Conservation (phyloP, 2,888 invertebrate genomes). For the Nymphalis polychloros region DNA sequence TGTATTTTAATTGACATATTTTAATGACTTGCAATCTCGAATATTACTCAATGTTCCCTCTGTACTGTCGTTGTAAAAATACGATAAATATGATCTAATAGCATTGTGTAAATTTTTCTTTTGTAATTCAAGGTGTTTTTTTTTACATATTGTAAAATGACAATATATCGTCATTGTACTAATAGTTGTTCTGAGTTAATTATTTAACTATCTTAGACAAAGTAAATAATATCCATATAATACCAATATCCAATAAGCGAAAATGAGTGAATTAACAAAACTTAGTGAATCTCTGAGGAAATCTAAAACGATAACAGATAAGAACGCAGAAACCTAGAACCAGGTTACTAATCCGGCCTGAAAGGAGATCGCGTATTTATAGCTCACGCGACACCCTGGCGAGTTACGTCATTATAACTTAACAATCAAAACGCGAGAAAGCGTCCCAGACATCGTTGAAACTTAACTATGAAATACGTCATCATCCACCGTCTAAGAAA, state of each 20-base stretch:
- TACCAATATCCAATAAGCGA: too few relatives aligned
- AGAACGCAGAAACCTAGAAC: slow-evolving; percentile 32
- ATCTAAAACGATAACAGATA: slow-evolving; percentile 13
- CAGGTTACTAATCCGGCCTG: slow-evolving; percentile 48
- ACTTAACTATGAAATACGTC: slow-evolving; percentile 35
- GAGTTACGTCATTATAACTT: slow-evolving; percentile 63
- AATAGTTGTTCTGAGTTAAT: too few relatives aligned
- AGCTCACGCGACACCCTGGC: slow-evolving; percentile 70
- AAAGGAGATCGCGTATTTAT: slow-evolving; percentile 69
- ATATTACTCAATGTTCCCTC: not conserved
- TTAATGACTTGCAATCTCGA: not conserved
- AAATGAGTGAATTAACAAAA: too few relatives aligned
- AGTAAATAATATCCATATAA: too few relatives aligned
- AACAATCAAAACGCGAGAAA: slow-evolving; percentile 48
- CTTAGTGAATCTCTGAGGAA: not conserved
- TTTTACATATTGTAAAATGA: too few relatives aligned
- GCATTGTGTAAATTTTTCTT: too few relatives aligned
- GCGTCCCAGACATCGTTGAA: slow-evolving; percentile 40
- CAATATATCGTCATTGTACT: too few relatives aligned
- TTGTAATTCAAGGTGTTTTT: too few relatives aligned
- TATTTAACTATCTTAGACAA: too few relatives aligned
- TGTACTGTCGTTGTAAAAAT: not conserved
- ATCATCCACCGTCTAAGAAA: too few relatives aligned
- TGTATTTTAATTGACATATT: slow-evolving; percentile 2
- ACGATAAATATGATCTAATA: too few relatives aligned